Evolutionary conservation across 2,888 invertebrate species (phyloP).

Genomic region (Balanococcus diminutus): DNA sequence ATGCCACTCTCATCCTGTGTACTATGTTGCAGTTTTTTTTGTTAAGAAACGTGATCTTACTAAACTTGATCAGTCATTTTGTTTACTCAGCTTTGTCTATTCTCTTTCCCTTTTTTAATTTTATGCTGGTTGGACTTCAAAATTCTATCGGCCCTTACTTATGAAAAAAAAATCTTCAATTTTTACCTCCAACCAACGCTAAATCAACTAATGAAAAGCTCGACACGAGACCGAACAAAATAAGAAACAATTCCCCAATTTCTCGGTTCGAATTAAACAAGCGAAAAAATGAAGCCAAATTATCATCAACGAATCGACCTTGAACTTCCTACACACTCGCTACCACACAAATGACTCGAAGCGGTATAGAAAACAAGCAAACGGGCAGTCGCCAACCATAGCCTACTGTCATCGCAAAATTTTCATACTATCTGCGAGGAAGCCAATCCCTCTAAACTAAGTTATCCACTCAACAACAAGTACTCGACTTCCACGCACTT

Average conservation of each 20-base stretch:
- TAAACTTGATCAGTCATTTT: too few species aligned
- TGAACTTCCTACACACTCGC: not conserved
- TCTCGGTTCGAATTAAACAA: not conserved
- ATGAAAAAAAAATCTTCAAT: too few species aligned
- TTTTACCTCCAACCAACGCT: too few species aligned
- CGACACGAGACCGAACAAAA: not conserved
- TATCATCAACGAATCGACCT: not conserved
- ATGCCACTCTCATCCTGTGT: too few species aligned
- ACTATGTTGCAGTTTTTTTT: too few species aligned
- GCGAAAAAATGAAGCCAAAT: not conserved
- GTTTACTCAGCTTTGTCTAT: too few species aligned
- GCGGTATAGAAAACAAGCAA: not conserved
- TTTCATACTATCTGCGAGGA: not conserved
- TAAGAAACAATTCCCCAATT: not conserved
- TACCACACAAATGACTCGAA: not conserved
- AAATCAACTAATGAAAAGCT: too few species aligned
- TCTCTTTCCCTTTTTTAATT: too few species aligned
- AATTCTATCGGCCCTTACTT: too few species aligned
- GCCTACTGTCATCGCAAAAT: not conserved
- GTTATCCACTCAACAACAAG: not conserved
- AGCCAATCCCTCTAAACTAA: not conserved
- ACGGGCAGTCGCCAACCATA: not conserved
- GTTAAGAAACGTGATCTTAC: too few species aligned
- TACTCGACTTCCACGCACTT: constrained; percentile 12
- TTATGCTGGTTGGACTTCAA: too few species aligned